A percentile compares a stretch with the other conserved stretches of the same genome.
Conservation (phyloP, 1,140 invertebrate genomes). For the Bilobella aurantiaca region DNA sequence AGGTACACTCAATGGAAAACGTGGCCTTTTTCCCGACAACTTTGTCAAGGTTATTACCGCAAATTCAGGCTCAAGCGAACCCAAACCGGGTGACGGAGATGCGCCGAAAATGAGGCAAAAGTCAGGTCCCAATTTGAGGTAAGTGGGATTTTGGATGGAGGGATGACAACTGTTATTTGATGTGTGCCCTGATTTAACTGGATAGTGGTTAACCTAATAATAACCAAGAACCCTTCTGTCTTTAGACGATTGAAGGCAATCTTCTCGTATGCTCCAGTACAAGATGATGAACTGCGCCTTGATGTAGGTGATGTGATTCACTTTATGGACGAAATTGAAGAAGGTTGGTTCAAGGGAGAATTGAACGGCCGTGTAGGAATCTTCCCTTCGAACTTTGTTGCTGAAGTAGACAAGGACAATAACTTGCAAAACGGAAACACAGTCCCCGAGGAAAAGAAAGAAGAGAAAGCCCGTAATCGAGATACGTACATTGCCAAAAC, state of each 20-base stretch:
- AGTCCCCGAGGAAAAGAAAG: constrained; percentile 1
- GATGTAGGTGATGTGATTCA: constrained; percentile 76
- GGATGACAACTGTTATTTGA: too few species aligned
- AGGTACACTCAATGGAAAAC: constrained; percentile 73
- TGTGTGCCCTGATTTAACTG: too few species aligned
- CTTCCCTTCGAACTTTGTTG: constrained; percentile 89
- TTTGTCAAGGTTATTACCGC: constrained; percentile 63
- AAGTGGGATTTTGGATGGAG: too few species aligned
- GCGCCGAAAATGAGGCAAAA: neutral
- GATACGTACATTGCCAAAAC: constrained; percentile 10
- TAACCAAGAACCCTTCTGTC: too few species aligned
- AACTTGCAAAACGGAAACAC: constrained; percentile 20
- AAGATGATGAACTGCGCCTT: constrained; percentile 80
- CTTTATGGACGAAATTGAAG: constrained; percentile 67
- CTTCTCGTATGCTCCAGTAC: constrained; percentile 80
- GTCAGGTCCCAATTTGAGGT: constrained; percentile 10
- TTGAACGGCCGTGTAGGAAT: constrained; percentile 63
- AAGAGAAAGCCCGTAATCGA: constrained; percentile 1
- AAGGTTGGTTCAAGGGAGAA: constrained; percentile 80
- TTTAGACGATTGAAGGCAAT: constrained; percentile 63
- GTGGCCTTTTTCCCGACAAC: constrained; percentile 95
- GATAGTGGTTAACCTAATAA: too few species aligned
- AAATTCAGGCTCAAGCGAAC: neutral
- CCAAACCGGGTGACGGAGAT: constrained; percentile 3
- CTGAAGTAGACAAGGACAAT: constrained; percentile 38